Percentiles rank a stretch among this genome's conserved stretches.
Conservation (phyloP, 2,113 vertebrate species). For the Chascanopsetta lugubris region DNA sequence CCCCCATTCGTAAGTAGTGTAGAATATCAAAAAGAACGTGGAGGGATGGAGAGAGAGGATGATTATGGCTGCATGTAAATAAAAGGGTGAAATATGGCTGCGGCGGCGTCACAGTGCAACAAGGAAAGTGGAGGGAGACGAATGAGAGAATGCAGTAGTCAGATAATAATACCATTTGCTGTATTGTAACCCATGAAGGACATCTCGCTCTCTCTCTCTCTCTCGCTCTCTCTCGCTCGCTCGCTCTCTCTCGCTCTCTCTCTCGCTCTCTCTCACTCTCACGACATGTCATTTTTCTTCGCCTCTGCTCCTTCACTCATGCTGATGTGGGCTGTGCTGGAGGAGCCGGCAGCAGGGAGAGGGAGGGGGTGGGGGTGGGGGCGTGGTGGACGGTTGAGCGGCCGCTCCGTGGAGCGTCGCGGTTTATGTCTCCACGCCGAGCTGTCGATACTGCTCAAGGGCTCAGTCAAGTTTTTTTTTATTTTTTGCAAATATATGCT, state of each 20-base stretch:
- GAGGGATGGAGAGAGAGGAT: slow-evolving; percentile 47
- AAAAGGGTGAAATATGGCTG: slow-evolving; percentile 48
- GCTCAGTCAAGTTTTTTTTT: slow-evolving; percentile 46
- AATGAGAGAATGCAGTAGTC: slow-evolving; percentile 57
- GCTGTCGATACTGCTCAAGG: slow-evolving; percentile 34
- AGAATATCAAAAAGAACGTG: slow-evolving; percentile 60
- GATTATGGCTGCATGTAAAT: slow-evolving; percentile 66
- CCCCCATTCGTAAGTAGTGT: slow-evolving; percentile 58
- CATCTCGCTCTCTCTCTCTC: slow-evolving; percentile 46
- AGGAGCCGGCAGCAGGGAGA: slow-evolving; percentile 41
- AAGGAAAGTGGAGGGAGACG: slow-evolving; percentile 21
- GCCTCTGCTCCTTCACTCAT: slow-evolving; percentile 51
- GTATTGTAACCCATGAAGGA: slow-evolving; percentile 65
- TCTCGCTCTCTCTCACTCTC: slow-evolving; percentile 43
- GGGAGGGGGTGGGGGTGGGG: too few species aligned
- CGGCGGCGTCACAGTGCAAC: slow-evolving; percentile 20
- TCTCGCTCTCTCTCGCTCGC: slow-evolving; percentile 45
- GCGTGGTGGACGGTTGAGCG: slow-evolving; percentile 64
- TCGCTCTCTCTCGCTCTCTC: slow-evolving; percentile 40
- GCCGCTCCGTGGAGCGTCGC: slow-evolving; percentile 54
- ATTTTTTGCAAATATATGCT: slow-evolving; percentile 38
- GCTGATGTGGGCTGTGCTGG: slow-evolving; percentile 48
- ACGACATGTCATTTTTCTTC: slow-evolving; percentile 52
- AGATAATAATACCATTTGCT: slow-evolving; percentile 63
- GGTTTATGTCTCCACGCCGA: slow-evolving; percentile 42